Evolutionary conservation across 2,113 vertebrate genomes (phyloP).

Genomic region (Plestiodon gilberti): DNA sequence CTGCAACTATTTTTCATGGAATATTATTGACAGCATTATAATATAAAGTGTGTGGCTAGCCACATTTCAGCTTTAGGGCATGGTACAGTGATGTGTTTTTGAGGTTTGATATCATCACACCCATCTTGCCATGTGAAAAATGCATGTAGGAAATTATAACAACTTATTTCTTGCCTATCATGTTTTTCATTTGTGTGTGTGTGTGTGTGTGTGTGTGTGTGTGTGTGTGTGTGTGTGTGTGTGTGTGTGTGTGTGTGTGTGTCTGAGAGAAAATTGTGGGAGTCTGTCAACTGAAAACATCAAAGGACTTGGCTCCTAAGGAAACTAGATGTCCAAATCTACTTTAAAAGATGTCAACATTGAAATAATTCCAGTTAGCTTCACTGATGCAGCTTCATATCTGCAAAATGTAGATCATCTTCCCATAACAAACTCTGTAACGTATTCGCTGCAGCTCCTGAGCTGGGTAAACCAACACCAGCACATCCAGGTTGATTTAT

Average conservation of each 20-base stretch:
- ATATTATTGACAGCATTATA: not conserved
- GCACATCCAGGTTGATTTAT: conserved; percentile 35
- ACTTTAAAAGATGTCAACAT: not conserved
- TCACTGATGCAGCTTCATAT: too few species aligned
- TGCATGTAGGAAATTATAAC: not conserved
- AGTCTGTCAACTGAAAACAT: not conserved
- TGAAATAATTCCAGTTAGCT: not conserved
- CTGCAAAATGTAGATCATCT: conserved; percentile 57
- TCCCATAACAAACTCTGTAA: conserved; percentile 41
- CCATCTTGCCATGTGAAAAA: not conserved
- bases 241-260: not conserved
- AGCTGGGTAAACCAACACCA: conserved; percentile 42
- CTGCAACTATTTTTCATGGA: conserved; percentile 29
- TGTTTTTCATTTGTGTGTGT: conserved; percentile 1
- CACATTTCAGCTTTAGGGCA: not conserved
- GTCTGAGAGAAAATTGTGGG: conserved; percentile 5
- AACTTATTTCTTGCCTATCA: not conserved
- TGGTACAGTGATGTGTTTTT: not conserved
- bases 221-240: too few species aligned
- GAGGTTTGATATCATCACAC: not conserved
- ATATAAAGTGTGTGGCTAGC: not conserved
- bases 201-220: too few species aligned
- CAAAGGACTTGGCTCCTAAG: not conserved
- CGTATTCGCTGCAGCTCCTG: conserved; percentile 31
- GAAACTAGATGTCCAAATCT: not conserved